phyloP scores from a whole-genome alignment of 2,888 invertebrate species.

The Plebejus anna region DNA sequence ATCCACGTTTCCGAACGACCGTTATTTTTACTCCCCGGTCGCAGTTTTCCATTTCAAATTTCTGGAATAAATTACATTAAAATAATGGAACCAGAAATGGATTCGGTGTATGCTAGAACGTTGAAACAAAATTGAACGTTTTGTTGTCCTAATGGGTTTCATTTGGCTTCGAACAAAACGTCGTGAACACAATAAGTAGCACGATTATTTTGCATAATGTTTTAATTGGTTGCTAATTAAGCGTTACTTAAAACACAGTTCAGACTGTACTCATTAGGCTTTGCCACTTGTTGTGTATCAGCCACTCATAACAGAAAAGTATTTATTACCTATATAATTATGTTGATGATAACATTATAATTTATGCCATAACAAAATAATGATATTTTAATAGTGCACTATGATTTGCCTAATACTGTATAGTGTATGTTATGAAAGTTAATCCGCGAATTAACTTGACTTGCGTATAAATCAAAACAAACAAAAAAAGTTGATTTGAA shows the following conservation, averaged over 20 bases:
- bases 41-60: not conserved
- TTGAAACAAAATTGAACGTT: not conserved
- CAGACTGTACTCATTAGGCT: not conserved
- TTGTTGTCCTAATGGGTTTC: not conserved
- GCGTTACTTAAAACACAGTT: not conserved
- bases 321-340: too few species aligned
- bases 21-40: slow-evolving; percentile 20
- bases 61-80: not conserved
- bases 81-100: not conserved
- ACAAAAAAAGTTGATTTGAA: not conserved
- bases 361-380: too few species aligned
- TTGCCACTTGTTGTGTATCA: not conserved
- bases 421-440: too few species aligned
- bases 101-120: not conserved
- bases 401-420: too few species aligned
- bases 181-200: not conserved
- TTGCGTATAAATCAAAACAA: too few species aligned
- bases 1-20: not conserved
- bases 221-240: not conserved
- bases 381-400: too few species aligned
- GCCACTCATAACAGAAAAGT: not conserved
- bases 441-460: too few species aligned
- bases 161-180: not conserved
- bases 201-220: slow-evolving; percentile 6
- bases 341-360: too few species aligned